These are phyloP conservation scores for Nowickia ferox DNA, from an alignment of 2,888 invertebrate genomes.

Conservation along the genomic window DNA sequence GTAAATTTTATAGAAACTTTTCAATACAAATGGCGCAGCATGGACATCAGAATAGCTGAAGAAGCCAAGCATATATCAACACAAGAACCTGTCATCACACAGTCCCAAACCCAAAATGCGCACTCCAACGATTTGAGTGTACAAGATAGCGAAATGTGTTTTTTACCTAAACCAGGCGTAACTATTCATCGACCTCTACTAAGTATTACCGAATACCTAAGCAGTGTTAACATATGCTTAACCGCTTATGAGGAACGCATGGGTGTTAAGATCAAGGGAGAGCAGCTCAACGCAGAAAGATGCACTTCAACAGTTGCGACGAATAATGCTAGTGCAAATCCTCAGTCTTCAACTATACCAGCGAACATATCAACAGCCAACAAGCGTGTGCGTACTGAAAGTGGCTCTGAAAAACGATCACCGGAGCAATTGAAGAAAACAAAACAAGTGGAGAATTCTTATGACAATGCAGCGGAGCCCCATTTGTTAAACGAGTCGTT, in stretches of 20 bases:
- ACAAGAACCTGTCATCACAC: conserved; percentile 33
- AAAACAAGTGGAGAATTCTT: conserved; percentile 66
- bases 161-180: conserved; percentile 85
- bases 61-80: conserved; percentile 73
- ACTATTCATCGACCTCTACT: conserved; percentile 89
- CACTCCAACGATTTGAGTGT: conserved; percentile 56
- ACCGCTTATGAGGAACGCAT: conserved; percentile 90
- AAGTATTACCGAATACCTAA: conserved; percentile 90
- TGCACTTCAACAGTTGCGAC: conserved; percentile 9
- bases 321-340: conserved; percentile 64
- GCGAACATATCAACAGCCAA: conserved; percentile 63
- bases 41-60: conserved; percentile 81
- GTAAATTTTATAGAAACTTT: conserved; percentile 89
- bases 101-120: background rate
- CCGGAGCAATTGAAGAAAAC: conserved; percentile 84
- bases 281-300: conserved; percentile 80
- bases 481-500: conserved; percentile 34
- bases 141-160: conserved; percentile 79
- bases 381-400: conserved; percentile 85
- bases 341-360: conserved; percentile 14
- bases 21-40: conserved; percentile 89
- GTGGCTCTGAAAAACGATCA: conserved; percentile 85
- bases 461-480: conserved; percentile 32
- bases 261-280: conserved; percentile 85
- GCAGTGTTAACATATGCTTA: conserved; percentile 90